Percentiles rank a stretch among this genome's conserved stretches.
phyloP scores from a whole-genome alignment of 2,113 vertebrate genomes.

The Copsychus sechellarum region DNA sequence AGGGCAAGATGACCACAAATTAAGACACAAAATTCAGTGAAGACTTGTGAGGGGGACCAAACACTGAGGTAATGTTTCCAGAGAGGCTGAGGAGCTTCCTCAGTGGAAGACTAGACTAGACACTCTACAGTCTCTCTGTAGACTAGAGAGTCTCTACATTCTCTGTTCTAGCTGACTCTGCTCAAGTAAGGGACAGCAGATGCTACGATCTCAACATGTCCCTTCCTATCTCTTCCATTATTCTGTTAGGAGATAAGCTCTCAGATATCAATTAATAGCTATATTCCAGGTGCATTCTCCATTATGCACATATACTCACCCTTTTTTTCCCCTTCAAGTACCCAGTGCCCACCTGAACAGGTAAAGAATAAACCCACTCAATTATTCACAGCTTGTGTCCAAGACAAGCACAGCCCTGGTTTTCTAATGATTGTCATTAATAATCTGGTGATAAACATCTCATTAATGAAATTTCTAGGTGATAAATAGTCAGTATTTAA shows the following conservation, averaged over 20 bases:
- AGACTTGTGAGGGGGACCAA: not conserved
- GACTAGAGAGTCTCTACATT: not conserved
- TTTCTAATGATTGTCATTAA: not conserved
- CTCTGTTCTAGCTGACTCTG: not conserved
- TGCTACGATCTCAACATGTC: not conserved
- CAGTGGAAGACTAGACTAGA: not conserved
- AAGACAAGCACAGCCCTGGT: not conserved
- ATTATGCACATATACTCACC: not conserved
- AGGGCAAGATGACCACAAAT: not conserved
- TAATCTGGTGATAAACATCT: not conserved
- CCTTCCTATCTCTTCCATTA: not conserved
- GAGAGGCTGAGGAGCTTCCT: not conserved
- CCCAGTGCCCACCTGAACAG: not conserved
- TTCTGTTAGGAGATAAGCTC: not conserved
- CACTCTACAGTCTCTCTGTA: not conserved
- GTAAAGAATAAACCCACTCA: not conserved
- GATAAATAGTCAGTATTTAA: not conserved
- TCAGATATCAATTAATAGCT: not conserved
- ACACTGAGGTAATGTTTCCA: not conserved
- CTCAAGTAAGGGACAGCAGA: not conserved
- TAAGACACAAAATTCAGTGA: not conserved
- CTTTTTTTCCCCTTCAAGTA: fast-evolving
- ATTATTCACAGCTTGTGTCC: not conserved
- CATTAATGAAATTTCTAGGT: not conserved
- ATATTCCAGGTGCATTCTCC: not conserved